phyloP scores from a whole-genome alignment of 2,888 invertebrate species.

The Spisula subtruncata region DNA sequence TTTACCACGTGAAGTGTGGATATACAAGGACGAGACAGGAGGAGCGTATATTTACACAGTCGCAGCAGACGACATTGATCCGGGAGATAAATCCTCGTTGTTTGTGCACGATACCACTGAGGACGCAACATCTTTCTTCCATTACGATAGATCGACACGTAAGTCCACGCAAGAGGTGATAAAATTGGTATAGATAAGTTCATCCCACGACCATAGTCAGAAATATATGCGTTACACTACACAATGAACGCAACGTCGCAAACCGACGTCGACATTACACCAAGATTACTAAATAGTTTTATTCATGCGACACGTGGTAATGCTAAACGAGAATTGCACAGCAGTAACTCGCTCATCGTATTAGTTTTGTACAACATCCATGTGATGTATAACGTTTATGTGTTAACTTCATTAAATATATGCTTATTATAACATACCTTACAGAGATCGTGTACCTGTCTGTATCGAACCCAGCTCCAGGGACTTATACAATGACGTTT shows the following conservation, averaged over 20 bases:
- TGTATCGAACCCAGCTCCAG: slow-evolving; percentile 35
- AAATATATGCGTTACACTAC: too few relatives aligned
- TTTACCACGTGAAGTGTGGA: slow-evolving; percentile 53
- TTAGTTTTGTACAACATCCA: too few relatives aligned
- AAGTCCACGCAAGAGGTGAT: not conserved
- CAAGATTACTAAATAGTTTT: too few relatives aligned
- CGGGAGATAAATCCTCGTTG: slow-evolving; percentile 57
- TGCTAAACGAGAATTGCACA: too few relatives aligned
- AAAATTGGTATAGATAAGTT: too few relatives aligned
- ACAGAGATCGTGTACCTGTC: slow-evolving; percentile 47
- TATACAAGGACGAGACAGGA: slow-evolving; percentile 49
- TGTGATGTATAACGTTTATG: too few relatives aligned
- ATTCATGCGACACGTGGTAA: too few relatives aligned
- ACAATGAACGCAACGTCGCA: too few relatives aligned
- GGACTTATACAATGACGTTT: slow-evolving; percentile 50
- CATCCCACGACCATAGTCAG: too few relatives aligned
- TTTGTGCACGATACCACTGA: slow-evolving; percentile 16
- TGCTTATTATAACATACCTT: not conserved
- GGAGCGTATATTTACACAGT: slow-evolving; percentile 56
- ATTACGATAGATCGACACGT: slow-evolving; percentile 33
- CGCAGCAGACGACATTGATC: slow-evolving; percentile 63
- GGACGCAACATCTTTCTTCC: slow-evolving; percentile 21
- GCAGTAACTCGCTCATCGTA: too few relatives aligned
- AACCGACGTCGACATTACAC: too few relatives aligned
- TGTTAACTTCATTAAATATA: too few relatives aligned